Percentiles rank a stretch among this genome's conserved stretches.
Conservation (phyloP, 2,888 invertebrate genomes). For the Xylocampa areola region DNA sequence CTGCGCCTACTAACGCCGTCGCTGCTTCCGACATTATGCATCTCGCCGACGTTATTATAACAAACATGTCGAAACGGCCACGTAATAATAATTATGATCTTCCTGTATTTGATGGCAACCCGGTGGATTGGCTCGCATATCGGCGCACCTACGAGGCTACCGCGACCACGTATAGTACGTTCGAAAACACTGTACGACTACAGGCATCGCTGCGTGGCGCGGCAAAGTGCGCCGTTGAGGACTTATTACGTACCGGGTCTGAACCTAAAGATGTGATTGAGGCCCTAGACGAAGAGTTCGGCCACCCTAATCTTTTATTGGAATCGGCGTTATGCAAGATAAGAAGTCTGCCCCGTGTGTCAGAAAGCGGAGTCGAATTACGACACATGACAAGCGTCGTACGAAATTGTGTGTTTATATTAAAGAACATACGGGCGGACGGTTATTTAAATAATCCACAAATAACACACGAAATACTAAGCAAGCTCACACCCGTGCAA, state of each 20-base stretch:
- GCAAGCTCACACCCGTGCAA: too few relatives aligned
- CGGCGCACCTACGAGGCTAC: background rate
- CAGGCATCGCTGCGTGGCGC: slow-evolving; percentile 1
- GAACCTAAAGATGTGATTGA: background rate
- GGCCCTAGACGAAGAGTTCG: too few relatives aligned
- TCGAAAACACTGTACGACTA: background rate
- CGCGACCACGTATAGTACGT: slow-evolving; percentile 2
- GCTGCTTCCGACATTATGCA: background rate
- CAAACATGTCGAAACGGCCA: background rate
- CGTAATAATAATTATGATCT: slow-evolving; percentile 1
- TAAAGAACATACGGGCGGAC: background rate
- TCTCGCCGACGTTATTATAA: slow-evolving; percentile 1
- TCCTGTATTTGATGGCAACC: background rate
- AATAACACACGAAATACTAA: too few relatives aligned
- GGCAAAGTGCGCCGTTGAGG: slow-evolving; percentile 1
- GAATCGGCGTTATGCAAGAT: background rate
- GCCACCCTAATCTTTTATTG: background rate
- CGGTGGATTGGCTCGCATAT: background rate
- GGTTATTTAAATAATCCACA: too few relatives aligned
- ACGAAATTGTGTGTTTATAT: background rate
- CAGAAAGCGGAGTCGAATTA: too few relatives aligned
- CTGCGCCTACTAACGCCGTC: background rate
- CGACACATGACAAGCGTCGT: too few relatives aligned
- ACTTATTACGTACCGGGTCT: background rate
- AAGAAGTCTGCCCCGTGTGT: background rate